Evolutionary conservation across 2,797 vertebrate species (phyloP).

Genomic region (Enteromius unitaeniatus): DNA sequence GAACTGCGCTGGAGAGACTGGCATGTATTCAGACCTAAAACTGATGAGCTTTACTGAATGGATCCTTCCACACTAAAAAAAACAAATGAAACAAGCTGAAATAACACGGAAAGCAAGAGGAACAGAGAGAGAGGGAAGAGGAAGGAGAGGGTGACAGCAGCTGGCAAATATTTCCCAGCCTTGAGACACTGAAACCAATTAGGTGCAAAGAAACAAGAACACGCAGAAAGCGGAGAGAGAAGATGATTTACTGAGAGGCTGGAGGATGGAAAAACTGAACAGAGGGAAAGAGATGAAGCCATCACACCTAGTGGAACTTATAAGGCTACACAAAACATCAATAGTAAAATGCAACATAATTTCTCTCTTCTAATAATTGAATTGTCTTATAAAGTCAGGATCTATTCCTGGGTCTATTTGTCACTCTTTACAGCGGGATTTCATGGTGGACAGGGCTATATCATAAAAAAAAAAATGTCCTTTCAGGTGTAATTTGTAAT

Average conservation of each 20-base stretch:
- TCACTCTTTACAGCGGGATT: neutral
- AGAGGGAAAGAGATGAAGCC: neutral
- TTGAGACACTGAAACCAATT: constrained; percentile 39
- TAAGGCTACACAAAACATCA: neutral
- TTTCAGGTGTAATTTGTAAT: too few species aligned
- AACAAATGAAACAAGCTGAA: constrained; percentile 25
- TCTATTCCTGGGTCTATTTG: neutral
- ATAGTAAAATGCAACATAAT: neutral
- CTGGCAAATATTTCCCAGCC: constrained; percentile 28
- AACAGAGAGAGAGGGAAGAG: neutral
- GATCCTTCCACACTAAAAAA: constrained; percentile 24
- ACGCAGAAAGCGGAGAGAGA: constrained; percentile 13
- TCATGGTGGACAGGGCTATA: neutral
- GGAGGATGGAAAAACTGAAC: neutral
- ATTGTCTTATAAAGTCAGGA: neutral
- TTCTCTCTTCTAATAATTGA: neutral
- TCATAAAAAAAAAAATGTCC: too few species aligned
- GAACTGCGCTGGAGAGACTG: neutral
- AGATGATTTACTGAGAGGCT: constrained; percentile 7
- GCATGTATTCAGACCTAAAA: constrained; percentile 15
- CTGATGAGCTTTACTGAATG: constrained; percentile 8
- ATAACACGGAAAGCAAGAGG: constrained; percentile 17
- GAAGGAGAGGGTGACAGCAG: constrained; percentile 19
- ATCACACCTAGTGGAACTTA: neutral
- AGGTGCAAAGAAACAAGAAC: constrained; percentile 26